Base-by-base conservation (phyloP, 2,797 vertebrate genomes). In the Coregonus ussuriensis region DNA sequence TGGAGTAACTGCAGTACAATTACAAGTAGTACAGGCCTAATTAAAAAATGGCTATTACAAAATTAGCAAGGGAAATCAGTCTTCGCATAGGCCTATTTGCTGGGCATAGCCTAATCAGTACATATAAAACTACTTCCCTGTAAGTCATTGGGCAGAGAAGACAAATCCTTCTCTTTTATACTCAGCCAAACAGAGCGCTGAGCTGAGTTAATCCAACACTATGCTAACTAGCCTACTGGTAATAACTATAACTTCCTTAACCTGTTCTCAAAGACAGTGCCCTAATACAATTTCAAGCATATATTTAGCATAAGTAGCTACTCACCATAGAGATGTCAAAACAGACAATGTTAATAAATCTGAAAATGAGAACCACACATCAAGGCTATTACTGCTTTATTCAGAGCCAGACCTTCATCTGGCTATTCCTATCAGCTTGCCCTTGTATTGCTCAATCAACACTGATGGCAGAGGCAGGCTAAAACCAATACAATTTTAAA, bases 91-190 rank as follows among this genome's bases (percentile, higher is more conserved):
- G 41, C 41, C 9, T 47, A 47, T 83, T 77, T 80, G 82, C 79
- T 75, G 79, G 59, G 76, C 76, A 79, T 82, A 56, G 78, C 76
- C 79, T 84, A 87, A 87, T 86, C 81, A 82, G 72, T 66, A 62
- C 72, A 85, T 85, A 89, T 85, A 89, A 85, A 89, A 47, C 2
- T 82, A 89, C 72, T 78, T 76, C 74, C 66, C 69, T 74, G 79
- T 81, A 18, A 73, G 62, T 56, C 63, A 14, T 33, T 41, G 7
- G 6, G 15, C 15, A 67, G 68, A 21, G 29, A 73, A 53, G n/a
- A n/a, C 56, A 29, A 73, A 56, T 25, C 65, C n/a, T 53, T 41
- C 31, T 35, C 25, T 54, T 41, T 29, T 16, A 69, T n/a, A 68
- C 31, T 47, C 67, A 70, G n/a, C 31, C 33, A 37, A 68, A 16